A percentile compares a stretch with the other conserved stretches of the same genome.
phyloP scores from a whole-genome alignment of 2,113 vertebrate genomes.

The Ailuropoda melanoleuca region DNA sequence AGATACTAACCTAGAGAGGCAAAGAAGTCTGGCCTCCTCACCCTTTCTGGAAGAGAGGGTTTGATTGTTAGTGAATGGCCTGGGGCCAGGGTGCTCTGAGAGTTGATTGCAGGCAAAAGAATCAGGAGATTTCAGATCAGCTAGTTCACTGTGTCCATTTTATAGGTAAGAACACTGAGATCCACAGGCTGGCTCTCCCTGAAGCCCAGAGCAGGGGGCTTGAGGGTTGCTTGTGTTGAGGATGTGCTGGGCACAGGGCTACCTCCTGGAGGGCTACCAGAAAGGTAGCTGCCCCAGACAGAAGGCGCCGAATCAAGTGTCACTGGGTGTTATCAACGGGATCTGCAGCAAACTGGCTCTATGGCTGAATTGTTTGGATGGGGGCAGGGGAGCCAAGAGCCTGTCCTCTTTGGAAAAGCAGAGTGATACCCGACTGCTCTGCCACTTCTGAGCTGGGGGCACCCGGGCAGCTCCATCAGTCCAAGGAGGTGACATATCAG shows the following conservation, averaged over 20 bases:
- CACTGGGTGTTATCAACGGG: neutral
- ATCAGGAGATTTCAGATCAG: neutral
- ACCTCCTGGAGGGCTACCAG: neutral
- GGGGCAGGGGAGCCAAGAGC: constrained; percentile 19
- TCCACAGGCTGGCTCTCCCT: neutral
- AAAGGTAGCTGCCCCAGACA: constrained; percentile 58
- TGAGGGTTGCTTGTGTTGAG: neutral
- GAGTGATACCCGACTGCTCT: neutral
- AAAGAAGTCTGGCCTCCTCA: neutral
- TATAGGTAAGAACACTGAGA: constrained; percentile 37
- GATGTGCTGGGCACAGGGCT: neutral
- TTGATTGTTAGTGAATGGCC: neutral
- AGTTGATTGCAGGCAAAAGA: neutral
- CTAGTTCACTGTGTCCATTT: constrained; percentile 6
- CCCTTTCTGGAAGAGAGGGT: neutral
- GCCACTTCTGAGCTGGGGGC: neutral
- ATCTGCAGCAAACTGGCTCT: constrained; percentile 53
- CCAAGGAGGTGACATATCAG: neutral
- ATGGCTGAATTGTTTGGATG: constrained; percentile 57
- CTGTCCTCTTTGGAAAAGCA: constrained; percentile 56
- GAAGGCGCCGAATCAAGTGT: constrained; percentile 56
- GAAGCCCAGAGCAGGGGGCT: neutral
- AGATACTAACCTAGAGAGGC: neutral
- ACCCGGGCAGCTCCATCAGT: neutral
- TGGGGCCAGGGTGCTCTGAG: neutral